A percentile compares a stretch with the other conserved stretches of the same genome.
These are phyloP conservation scores for Ptychoptera contaminata DNA, from an alignment of 2,888 invertebrate genomes.

Conservation along the genomic window DNA sequence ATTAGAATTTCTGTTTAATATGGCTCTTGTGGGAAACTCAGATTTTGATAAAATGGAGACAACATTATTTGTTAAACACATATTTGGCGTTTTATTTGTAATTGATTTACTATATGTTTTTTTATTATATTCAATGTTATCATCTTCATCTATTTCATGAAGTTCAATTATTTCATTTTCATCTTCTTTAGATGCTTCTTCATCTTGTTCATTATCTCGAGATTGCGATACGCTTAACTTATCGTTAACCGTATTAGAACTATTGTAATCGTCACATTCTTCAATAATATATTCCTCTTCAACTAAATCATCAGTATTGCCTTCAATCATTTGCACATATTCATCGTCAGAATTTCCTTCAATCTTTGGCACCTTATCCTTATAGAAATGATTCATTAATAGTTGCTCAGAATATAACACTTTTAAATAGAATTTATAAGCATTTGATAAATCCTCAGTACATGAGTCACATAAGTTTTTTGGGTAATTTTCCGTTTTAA, in stretches of 20 bases:
- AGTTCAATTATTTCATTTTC: slow-evolving; percentile 7
- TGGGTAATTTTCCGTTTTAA: no score
- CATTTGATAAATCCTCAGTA: slow-evolving; percentile 1
- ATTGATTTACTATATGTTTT: slow-evolving; percentile 2
- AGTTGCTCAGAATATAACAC: background rate
- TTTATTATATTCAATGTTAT: background rate
- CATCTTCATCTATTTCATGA: background rate
- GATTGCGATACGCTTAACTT: no score
- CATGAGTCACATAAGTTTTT: background rate
- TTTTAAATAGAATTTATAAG: slow-evolving; percentile 3
- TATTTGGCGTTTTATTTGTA: slow-evolving; percentile 6
- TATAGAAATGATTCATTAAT: background rate
- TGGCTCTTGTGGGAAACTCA: slow-evolving; percentile 6
- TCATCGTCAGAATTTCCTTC: background rate
- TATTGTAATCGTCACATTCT: no score
- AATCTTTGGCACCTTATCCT: background rate
- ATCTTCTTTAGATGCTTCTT: background rate
- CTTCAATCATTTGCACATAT: background rate
- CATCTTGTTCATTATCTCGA: background rate
- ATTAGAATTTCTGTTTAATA: background rate
- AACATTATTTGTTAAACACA: slow-evolving; percentile 12
- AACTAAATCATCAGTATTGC: slow-evolving; percentile 5
- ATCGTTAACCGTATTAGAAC: no score
- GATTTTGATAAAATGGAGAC: slow-evolving; percentile 10
- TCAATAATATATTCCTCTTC: background rate